phyloP scores from a whole-genome alignment of 2,888 invertebrate genomes.

The Spilarctia lutea region DNA sequence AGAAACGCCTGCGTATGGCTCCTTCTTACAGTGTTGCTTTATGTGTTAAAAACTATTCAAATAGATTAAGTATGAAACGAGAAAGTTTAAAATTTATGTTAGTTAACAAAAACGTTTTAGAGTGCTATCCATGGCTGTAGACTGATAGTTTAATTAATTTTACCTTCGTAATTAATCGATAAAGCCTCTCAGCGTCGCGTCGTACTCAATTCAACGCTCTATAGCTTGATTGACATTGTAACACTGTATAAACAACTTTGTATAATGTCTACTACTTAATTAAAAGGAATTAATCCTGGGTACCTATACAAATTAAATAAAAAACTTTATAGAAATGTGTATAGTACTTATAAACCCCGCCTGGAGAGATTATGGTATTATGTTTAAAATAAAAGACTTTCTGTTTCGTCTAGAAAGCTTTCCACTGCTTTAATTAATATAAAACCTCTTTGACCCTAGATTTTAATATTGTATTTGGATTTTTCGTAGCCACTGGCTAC shows the following conservation, averaged over 20 bases:
- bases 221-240: conserved; percentile 3
- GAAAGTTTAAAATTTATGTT: neutral
- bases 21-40: neutral
- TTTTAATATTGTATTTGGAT: conserved; percentile 8
- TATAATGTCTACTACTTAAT: conserved; percentile 16
- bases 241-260: conserved; percentile 5
- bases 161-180: conserved; percentile 20
- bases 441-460: conserved; percentile 18
- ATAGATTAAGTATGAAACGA: neutral
- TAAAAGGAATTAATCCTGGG: conserved; percentile 23
- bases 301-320: conserved; percentile 44
- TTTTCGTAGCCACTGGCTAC: conserved; percentile 19
- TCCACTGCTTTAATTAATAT: conserved; percentile 33
- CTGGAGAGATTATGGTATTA: conserved; percentile 4
- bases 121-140: neutral
- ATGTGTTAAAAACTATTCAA: neutral
- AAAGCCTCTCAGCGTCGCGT: neutral
- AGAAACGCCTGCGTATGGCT: too few species aligned
- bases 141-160: conserved; percentile 13
- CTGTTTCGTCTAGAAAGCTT: conserved; percentile 45
- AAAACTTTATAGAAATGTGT: conserved; percentile 17
- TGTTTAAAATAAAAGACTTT: conserved; percentile 52
- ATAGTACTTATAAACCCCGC: neutral
- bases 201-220: neutral
- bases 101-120: neutral